A percentile compares a stretch with the other conserved stretches of the same genome.
Conservation (phyloP, 2,888 invertebrate genomes). For the Oscheius sp. region DNA sequence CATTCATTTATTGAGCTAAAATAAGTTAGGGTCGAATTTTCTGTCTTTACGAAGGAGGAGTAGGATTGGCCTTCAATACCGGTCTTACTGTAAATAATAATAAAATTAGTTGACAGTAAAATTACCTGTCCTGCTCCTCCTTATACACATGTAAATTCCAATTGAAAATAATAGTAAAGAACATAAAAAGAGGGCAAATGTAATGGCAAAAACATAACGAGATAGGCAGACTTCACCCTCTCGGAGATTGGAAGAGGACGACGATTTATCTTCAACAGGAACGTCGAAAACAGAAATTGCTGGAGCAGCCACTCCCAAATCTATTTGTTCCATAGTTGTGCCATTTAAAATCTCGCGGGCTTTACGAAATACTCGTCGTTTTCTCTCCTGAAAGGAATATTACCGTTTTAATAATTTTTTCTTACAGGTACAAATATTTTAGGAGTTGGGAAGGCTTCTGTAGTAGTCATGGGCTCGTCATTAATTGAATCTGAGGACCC, state of each 20-base stretch:
- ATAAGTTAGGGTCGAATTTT: neutral
- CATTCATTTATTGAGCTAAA: neutral
- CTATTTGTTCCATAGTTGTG: conserved; percentile 12
- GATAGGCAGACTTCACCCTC: conserved; percentile 21
- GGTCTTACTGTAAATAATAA: conserved; percentile 4
- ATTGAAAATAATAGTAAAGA: conserved; percentile 1
- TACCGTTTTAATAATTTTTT: neutral
- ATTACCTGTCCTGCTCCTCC: conserved; percentile 6
- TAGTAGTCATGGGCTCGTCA: neutral
- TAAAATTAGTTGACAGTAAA: neutral
- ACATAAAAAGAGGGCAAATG: conserved; percentile 1
- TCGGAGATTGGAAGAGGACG: neutral
- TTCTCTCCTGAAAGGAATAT: neutral
- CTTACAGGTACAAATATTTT: conserved; percentile 15
- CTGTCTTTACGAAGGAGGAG: conserved; percentile 1
- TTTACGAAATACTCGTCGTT: conserved; percentile 8
- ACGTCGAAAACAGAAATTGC: conserved; percentile 59
- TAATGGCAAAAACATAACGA: conserved; percentile 6
- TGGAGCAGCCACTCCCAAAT: conserved; percentile 54
- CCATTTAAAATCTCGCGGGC: neutral
- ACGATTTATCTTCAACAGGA: conserved; percentile 40
- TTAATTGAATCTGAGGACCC: neutral
- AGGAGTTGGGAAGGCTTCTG: conserved; percentile 8
- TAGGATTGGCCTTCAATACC: neutral
- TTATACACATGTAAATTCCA: neutral